Evolutionary conservation across 2,113 vertebrate genomes (phyloP), one percentile per base, ranked within the genome.

Genomic region (Microtus richardsoni): DNA sequence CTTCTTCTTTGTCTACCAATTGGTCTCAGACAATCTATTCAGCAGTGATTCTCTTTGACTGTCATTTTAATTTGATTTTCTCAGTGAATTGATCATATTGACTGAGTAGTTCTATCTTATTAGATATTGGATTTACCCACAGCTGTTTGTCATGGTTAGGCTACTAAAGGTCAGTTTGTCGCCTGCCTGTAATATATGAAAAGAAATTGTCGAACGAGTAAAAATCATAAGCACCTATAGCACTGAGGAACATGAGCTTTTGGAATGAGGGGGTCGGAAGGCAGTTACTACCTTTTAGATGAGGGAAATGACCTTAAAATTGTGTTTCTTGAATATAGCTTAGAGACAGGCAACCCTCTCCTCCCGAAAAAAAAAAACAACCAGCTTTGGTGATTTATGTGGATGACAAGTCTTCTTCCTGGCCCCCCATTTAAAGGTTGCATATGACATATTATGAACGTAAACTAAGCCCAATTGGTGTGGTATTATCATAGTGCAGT

Each of bases 61-160:
- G 2, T 44, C 13, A 84, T 16, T 74, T 73, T 68, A 9, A 9
- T 91, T 95, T 80, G n/a, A 33, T 75, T 95, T 91, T 83, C 49
- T 33, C 16, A n/a, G 14, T 75, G 30, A 66, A 8, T 41, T 78
- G 58, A 58, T 95, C 33, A 17, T 30, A 60, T 58, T 62, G 41
- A 47, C 19, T 49, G 33, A 58, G 30, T 80, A 62, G 5, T 71
- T 86, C 3, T 4, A 28, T 16, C 77, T 19, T 49, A 26, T 62
- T 64, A 77, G 22, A 5, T 74, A 77, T 11, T 41, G 4, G 3
- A 74, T 95, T 85, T 49, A 26, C 41, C 14, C 28, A 73, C 2
- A 44, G 26, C 52, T 82, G 14, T 75, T 96, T 85, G 8, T 91
- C 74, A 47, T 71, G n/a, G 5, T 12, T 62, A 74, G 2, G 5